Base-by-base conservation (phyloP, 2,797 vertebrate genomes). In the Lophius americanus region DNA sequence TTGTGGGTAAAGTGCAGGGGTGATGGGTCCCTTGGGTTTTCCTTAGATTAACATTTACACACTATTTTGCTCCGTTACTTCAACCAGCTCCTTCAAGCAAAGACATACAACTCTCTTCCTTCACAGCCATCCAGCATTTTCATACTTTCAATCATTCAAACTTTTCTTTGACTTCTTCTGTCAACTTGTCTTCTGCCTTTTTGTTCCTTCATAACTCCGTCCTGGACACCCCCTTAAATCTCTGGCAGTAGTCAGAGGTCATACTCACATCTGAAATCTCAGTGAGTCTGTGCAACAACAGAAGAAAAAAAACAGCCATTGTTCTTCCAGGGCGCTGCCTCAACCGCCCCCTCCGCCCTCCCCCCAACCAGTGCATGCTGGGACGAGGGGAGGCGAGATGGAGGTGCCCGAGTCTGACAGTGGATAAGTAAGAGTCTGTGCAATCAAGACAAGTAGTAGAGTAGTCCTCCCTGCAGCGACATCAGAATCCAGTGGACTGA, bases 1-100 rank as follows among this genome's bases (percentile, higher is more conserved):
- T 88, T 84, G 75, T 88, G 88, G 89, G 86, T 94, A 94, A 94
- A 94, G 94, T 93, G 93, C 93, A 85, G 88, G 88, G 91, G 87
- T 85, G 81, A 78, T 2, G 76, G 70, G 80, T 92, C 90, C 89
- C 89, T 89, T 61, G 10, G 78, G 73, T 86, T 77, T 68, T 90
- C 81, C 74, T 90, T 81, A 81, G 81, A 75, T 84, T 71, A 75
- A 75, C 68, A 68, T 75, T 78, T 85, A 60, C 64, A 67, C 70
- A 78, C 81, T 72, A 73, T 61, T 78, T 84, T 73, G 75, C 66
- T 75, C 56, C 65, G 49, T 73, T 78, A 67, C 65, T 83, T 83
- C 64, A 69, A 86, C 76, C 83, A 70, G 76, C 71, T 83, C 55
- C 37, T 69, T 59, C 49, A 72, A 78, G 59, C 44, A 4, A 47